A percentile compares a stretch with the other conserved stretches of the same genome.
These are phyloP conservation scores for Drosophila rubida DNA, from an alignment of 2,888 invertebrate genomes.

Conservation along the genomic window DNA sequence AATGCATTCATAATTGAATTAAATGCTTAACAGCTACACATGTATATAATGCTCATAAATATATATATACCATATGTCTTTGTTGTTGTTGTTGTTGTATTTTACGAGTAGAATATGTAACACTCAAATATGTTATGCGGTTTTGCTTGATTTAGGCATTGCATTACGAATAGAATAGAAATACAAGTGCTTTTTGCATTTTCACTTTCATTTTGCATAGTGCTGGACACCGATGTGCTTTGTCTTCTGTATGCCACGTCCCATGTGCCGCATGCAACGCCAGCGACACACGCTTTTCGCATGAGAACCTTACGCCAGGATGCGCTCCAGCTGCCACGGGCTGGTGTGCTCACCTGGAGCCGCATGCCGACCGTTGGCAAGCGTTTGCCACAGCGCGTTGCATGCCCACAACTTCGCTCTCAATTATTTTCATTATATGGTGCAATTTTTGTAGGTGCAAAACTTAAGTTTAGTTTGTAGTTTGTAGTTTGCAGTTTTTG, in stretches of 20 bases:
- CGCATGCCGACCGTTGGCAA: constrained; percentile 40
- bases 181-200: constrained; percentile 7
- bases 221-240: constrained; percentile 23
- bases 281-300: constrained; percentile 16
- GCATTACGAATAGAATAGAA: constrained; percentile 16
- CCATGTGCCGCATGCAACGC: constrained; percentile 26
- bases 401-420: constrained; percentile 15
- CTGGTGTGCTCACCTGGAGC: constrained; percentile 66
- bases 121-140: constrained; percentile 13
- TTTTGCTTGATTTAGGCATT: constrained; percentile 21
- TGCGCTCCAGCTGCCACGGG: constrained; percentile 68
- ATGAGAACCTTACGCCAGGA: constrained; percentile 28
- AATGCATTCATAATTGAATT: constrained; percentile 69
- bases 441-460: constrained; percentile 35
- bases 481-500: background rate
- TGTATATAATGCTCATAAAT: constrained; percentile 51
- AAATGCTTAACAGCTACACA: constrained; percentile 75
- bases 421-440: background rate
- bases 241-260: constrained; percentile 17
- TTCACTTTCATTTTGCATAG: constrained; percentile 31
- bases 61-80: constrained; percentile 35
- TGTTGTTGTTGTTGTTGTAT: constrained; percentile 5
- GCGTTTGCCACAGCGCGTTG: constrained; percentile 18
- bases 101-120: constrained; percentile 11
- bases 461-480: constrained; percentile 31